Conservation (phyloP, 1,140 invertebrate genomes). For the Megalopta genalis region DNA sequence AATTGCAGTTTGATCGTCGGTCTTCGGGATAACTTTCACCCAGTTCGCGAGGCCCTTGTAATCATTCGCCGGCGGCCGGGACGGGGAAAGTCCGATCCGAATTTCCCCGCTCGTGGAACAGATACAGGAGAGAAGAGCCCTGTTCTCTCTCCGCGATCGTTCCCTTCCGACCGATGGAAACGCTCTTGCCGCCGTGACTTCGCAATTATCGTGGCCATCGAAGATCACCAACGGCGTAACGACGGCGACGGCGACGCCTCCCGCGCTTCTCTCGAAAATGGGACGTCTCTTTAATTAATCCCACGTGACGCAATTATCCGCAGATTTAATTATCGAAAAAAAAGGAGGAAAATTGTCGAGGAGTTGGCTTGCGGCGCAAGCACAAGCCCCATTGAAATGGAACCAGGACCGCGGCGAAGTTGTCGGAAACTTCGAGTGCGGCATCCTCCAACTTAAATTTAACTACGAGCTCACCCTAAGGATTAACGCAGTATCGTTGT, state of each 20-base stretch:
- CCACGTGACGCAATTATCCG: conserved; percentile 18
- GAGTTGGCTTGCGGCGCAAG: conserved; percentile 11
- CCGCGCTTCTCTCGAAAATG: not conserved
- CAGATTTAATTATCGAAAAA: conserved; percentile 18
- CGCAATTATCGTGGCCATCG: conserved; percentile 6
- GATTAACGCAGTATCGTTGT: conserved; percentile 62
- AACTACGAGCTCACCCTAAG: conserved; percentile 59
- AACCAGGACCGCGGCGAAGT: conserved; percentile 46
- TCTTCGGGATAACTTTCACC: conserved; percentile 52
- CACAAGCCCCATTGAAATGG: conserved; percentile 50
- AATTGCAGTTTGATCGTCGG: conserved; percentile 59
- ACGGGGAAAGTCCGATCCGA: too few relatives aligned
- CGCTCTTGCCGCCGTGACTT: not conserved
- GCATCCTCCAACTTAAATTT: conserved; percentile 61
- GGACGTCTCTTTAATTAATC: conserved; percentile 39
- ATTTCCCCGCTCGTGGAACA: too few relatives aligned
- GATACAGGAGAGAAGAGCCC: too few relatives aligned
- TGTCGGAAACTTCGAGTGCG: conserved; percentile 55
- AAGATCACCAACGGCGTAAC: not conserved
- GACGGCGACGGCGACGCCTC: not conserved
- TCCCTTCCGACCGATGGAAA: too few relatives aligned
- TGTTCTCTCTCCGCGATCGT: too few relatives aligned
- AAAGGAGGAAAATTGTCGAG: not conserved
- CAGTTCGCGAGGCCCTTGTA: conserved; percentile 36
- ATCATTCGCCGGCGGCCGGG: conserved; percentile 19